A percentile compares a stretch with the other conserved stretches of the same genome.
These are phyloP conservation scores for Atractosteus spatula DNA, from an alignment of 2,113 vertebrate genomes.

Conservation along the genomic window DNA sequence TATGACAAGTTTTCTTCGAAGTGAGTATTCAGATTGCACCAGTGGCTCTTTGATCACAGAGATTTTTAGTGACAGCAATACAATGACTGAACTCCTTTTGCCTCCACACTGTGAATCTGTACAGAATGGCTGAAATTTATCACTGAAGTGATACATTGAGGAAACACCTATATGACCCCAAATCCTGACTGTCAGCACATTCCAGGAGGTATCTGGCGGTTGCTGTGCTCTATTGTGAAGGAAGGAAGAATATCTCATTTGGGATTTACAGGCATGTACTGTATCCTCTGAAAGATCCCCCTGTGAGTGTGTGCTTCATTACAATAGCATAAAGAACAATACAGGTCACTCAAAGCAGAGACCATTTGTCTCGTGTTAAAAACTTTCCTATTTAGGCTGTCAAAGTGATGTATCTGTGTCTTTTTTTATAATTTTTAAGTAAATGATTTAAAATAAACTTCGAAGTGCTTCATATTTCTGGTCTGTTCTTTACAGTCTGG, in stretches of 20 bases:
- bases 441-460: neutral
- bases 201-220: constrained; percentile 34
- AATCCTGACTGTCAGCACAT: constrained; percentile 45
- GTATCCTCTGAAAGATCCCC: neutral
- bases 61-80: neutral
- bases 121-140: constrained; percentile 6
- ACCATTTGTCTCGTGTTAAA: neutral
- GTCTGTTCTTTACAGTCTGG: too few relatives aligned
- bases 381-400: too few relatives aligned
- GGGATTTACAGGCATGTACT: constrained; percentile 23
- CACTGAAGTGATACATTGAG: constrained; percentile 14
- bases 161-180: constrained; percentile 27
- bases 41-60: too few relatives aligned
- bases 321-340: neutral
- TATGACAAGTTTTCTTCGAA: too few relatives aligned
- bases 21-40: too few relatives aligned
- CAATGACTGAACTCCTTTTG: neutral
- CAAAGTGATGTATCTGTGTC: neutral
- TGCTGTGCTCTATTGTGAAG: constrained; percentile 20
- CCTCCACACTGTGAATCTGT: too few relatives aligned
- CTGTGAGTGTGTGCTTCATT: constrained; percentile 19
- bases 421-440: neutral
- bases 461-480: too few relatives aligned
- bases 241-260: constrained; percentile 36
- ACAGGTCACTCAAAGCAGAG: constrained; percentile 4